These are phyloP conservation scores for Forbesichthys papilliferus DNA, from an alignment of 2,113 vertebrate species.

Conservation along the genomic window DNA sequence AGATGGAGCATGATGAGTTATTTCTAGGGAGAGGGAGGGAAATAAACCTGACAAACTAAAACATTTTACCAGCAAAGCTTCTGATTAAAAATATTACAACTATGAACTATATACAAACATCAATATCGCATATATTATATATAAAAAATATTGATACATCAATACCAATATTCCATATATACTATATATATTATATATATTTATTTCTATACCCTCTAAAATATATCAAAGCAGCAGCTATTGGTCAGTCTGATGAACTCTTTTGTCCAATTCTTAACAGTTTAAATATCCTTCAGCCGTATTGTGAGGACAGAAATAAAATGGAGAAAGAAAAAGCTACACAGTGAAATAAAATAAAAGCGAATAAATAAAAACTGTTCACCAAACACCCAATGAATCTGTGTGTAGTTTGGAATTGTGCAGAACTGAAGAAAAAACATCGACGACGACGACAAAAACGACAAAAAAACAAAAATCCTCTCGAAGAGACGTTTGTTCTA, in stretches of 20 bases:
- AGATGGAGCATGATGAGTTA: constrained; percentile 53
- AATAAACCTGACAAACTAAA: constrained; percentile 48
- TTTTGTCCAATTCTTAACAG: constrained; percentile 76
- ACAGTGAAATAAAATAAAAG: constrained; percentile 52
- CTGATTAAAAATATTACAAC: constrained; percentile 75
- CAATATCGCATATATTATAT: constrained; percentile 67
- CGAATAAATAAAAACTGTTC: constrained; percentile 80
- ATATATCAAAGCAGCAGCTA: constrained; percentile 91
- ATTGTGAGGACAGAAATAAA: constrained; percentile 73
- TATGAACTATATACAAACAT: constrained; percentile 77
- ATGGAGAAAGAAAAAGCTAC: constrained; percentile 38
- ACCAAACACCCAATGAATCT: constrained; percentile 70
- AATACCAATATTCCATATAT: constrained; percentile 72
- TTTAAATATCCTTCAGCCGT: constrained; percentile 85
- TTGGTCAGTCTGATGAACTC: constrained; percentile 93
- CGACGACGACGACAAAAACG: constrained; percentile 7
- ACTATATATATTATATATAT: constrained; percentile 72
- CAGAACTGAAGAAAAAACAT: constrained; percentile 53
- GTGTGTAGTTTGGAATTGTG: constrained; percentile 74
- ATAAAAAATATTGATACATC: constrained; percentile 65
- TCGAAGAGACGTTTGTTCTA: constrained; percentile 73
- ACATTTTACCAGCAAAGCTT: constrained; percentile 71
- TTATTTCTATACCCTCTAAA: constrained; percentile 74
- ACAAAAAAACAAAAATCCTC: constrained; percentile 42
- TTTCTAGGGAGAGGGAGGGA: constrained; percentile 49